phyloP scores from a whole-genome alignment of 2,113 vertebrate genomes.

The Paracanthobrama guichenoti region DNA sequence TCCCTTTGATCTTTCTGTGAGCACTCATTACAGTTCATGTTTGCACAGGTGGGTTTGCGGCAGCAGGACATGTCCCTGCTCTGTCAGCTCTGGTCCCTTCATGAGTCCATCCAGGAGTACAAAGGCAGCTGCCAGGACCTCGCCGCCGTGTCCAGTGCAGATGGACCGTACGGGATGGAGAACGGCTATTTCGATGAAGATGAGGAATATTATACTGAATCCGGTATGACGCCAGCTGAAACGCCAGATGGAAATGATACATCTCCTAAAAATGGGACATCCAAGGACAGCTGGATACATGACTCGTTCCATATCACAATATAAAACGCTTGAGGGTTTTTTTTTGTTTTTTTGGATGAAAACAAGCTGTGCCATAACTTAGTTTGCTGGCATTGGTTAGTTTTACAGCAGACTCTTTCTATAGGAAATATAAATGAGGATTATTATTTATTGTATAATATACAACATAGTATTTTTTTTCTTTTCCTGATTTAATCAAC shows the following conservation, averaged over 20 bases:
- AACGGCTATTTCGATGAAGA: conserved; percentile 97
- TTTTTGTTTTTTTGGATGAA: background rate
- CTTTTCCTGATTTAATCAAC: conserved; percentile 53
- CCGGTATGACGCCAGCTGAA: conserved; percentile 72
- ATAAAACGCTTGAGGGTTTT: conserved; percentile 61
- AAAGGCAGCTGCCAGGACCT: conserved; percentile 94
- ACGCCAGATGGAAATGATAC: conserved; percentile 59
- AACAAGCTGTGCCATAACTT: conserved; percentile 40
- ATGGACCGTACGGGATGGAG: conserved; percentile 82
- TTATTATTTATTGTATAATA: conserved; percentile 79
- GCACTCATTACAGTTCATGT: conserved; percentile 18
- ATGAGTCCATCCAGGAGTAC: conserved; percentile 98
- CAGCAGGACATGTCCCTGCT: conserved; percentile 98
- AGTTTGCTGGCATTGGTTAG: conserved; percentile 50
- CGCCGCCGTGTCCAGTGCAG: conserved; percentile 82
- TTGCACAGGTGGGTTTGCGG: conserved; percentile 88
- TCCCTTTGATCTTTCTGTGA: conserved; percentile 9
- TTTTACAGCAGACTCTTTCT: conserved; percentile 62
- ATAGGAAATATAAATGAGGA: conserved; percentile 67
- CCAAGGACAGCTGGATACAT: conserved; percentile 79
- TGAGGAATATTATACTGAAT: conserved; percentile 86
- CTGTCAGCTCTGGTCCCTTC: conserved; percentile 96
- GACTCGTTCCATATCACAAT: conserved; percentile 79
- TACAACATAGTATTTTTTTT: conserved; percentile 53
- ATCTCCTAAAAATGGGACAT: conserved; percentile 65